These are phyloP conservation scores for Ceratina japonica DNA, from an alignment of 1,140 invertebrate species.

Conservation along the genomic window DNA sequence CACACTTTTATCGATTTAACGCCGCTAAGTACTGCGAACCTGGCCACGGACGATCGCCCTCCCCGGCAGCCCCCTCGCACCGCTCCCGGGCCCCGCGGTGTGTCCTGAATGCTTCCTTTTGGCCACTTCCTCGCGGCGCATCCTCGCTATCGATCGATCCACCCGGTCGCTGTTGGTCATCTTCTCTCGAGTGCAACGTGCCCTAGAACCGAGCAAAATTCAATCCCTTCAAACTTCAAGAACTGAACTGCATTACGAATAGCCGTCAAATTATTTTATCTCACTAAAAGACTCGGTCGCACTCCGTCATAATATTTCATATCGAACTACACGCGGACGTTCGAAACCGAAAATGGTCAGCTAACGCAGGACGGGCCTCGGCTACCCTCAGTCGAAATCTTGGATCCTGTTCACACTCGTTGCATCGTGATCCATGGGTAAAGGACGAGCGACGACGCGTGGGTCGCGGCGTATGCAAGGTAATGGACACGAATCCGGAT, in stretches of 20 bases:
- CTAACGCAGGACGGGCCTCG: no score
- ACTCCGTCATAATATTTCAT: no score
- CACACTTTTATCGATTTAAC: slow-evolving; percentile 60
- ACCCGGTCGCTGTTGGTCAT: background rate
- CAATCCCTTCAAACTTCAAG: no score
- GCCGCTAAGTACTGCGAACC: slow-evolving; percentile 35
- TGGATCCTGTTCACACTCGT: background rate
- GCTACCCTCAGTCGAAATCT: background rate
- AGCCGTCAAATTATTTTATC: no score
- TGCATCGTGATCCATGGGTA: background rate
- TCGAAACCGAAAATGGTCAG: no score
- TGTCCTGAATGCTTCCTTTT: slow-evolving; percentile 18
- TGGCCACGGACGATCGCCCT: slow-evolving; percentile 39
- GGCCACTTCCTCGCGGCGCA: no score
- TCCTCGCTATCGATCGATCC: background rate
- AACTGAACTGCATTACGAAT: no score
- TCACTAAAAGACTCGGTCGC: no score
- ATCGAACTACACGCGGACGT: no score
- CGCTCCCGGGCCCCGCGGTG: background rate
- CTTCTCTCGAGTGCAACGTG: background rate
- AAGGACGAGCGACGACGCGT: slow-evolving; percentile 21
- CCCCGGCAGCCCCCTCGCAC: background rate
- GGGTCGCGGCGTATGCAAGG: slow-evolving; percentile 61
- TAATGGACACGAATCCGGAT: slow-evolving; percentile 66
- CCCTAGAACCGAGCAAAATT: no score